phyloP scores from a whole-genome alignment of 2,113 vertebrate genomes.

The Lepisosteus oculatus region DNA sequence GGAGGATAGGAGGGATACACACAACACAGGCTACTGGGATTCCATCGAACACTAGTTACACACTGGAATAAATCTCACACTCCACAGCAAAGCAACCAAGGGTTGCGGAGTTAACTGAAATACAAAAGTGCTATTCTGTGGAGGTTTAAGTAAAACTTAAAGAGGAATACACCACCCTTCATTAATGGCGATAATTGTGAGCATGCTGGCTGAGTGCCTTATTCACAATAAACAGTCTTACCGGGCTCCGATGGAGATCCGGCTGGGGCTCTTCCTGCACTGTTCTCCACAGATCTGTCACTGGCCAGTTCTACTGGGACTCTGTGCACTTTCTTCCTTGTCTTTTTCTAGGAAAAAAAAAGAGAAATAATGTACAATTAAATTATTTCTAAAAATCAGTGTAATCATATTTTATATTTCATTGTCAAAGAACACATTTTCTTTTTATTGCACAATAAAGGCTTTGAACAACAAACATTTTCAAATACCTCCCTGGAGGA shows the following conservation, averaged over 20 bases:
- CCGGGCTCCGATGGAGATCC: conserved; percentile 34
- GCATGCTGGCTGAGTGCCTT: too few relatives aligned
- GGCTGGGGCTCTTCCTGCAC: conserved; percentile 32
- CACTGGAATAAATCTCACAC: neutral
- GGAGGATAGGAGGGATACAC: conserved; percentile 10
- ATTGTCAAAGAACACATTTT: too few relatives aligned
- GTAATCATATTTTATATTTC: too few relatives aligned
- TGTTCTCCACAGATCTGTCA: conserved; percentile 30
- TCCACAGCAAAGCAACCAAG: too few relatives aligned
- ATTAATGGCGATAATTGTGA: neutral
- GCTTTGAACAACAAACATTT: too few relatives aligned
- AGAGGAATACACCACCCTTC: too few relatives aligned
- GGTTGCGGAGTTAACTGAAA: too few relatives aligned
- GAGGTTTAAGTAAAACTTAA: too few relatives aligned
- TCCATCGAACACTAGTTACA: too few relatives aligned
- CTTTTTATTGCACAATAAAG: too few relatives aligned
- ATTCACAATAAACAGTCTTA: conserved; percentile 23
- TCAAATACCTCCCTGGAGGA: too few relatives aligned
- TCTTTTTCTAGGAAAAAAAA: conserved; percentile 59
- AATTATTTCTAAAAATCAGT: neutral
- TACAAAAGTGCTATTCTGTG: too few relatives aligned
- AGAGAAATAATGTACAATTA: neutral
- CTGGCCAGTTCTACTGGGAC: conserved; percentile 51
- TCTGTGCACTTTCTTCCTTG: conserved; percentile 62
- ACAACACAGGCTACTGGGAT: neutral